Percentiles rank a stretch among this genome's conserved stretches.
Conservation (phyloP, 2,113 vertebrate genomes). For the human region DNA sequence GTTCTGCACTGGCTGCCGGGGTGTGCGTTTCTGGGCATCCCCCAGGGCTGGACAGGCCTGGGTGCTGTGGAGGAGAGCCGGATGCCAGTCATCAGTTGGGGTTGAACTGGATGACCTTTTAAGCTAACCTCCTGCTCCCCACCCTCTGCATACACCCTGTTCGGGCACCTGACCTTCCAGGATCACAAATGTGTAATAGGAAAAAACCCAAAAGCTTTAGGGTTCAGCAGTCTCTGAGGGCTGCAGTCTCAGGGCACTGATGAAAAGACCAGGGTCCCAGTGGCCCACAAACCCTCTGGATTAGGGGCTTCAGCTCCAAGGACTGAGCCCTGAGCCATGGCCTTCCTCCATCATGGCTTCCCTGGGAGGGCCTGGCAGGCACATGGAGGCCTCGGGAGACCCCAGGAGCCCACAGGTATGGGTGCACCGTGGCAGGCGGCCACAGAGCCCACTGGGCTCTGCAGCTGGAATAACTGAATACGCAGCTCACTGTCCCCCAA, state of each 20-base stretch:
- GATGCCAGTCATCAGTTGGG: background rate
- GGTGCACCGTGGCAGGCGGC: too few relatives aligned
- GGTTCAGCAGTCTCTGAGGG: too few relatives aligned
- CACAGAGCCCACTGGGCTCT: too few relatives aligned
- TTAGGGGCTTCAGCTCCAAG: background rate
- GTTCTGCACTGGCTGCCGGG: background rate
- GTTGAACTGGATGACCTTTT: too few relatives aligned
- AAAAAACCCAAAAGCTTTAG: background rate
- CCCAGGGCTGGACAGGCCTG: background rate
- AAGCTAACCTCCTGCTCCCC: too few relatives aligned
- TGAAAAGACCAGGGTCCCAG: background rate
- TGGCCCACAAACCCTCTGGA: background rate
- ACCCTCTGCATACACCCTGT: rapidly evolving
- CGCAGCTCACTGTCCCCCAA: background rate
- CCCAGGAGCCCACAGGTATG: too few relatives aligned
- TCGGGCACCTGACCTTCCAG: rapidly evolving
- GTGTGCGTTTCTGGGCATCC: rapidly evolving
- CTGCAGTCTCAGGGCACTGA: background rate
- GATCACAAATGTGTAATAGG: background rate
- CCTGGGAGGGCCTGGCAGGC: background rate
- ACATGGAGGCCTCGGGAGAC: background rate
- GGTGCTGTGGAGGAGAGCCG: background rate
- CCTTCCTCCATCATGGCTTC: background rate
- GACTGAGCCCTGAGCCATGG: background rate
- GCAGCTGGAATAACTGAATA: rapidly evolving